Evolutionary conservation across 1,140 invertebrate species (phyloP), one percentile per base, ranked within the genome.

Genomic region (Cydia strobilella): DNA sequence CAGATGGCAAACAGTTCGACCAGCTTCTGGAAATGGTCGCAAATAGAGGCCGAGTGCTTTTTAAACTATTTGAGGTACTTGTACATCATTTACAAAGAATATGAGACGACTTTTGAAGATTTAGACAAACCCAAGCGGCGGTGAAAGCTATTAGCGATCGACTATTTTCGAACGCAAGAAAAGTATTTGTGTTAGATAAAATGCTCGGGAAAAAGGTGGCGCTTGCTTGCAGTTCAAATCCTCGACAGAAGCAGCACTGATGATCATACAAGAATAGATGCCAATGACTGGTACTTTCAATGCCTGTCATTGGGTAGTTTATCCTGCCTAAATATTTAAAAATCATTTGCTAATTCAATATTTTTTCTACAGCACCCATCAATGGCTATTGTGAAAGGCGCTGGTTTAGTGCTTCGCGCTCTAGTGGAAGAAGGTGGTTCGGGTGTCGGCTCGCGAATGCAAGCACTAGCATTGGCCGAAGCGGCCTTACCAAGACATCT

Each of bases 1-100:
- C 99, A 0, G 98, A 99, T 88, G 98, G 98, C 20, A 97, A 97
- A 84, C 97, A 99, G 87, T 99, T 99, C 94, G 99, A 99, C 90
- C 96, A 96, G 76, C 93, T 99, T 42, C 93, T 99, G 42, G 97
- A 98, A 93, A 96, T 99, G 95, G 98, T 99, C 1, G 98, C 99
- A 1, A 95, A 96, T 51, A 95, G 97, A 82, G 99, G 99, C 20
- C 94, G 98, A 77, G 96, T 96, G 66, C 93, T 99, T 1, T 99
- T 99, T 90, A 97, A 97, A 90, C 93, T 99, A 12, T 99, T 99
- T 93, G 98, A 98, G 94, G 96, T 96, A 74, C 35, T 9, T 39
- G 7, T 39, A 39, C 0, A 39, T 39, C 35, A 1, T 39, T 39
- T 39, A 39, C 7, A 9, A 39, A 39, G 35, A 39, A 39, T 39